A percentile compares a stretch with the other conserved stretches of the same genome.
These are phyloP conservation scores for Centropristis striata DNA, from an alignment of 2,113 vertebrate genomes.

Conservation along the genomic window DNA sequence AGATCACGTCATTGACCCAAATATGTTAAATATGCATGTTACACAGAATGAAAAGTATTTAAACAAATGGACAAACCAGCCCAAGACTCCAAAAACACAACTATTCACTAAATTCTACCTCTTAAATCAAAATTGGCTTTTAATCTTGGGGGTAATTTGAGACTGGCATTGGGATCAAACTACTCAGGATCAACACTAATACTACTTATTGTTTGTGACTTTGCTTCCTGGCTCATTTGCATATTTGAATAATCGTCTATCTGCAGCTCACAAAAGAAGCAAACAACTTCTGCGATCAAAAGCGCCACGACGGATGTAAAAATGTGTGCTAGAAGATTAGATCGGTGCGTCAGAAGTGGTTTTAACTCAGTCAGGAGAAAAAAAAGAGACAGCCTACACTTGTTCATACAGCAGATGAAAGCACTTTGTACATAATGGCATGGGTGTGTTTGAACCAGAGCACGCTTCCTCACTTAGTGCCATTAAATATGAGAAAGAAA, in stretches of 20 bases:
- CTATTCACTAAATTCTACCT: no score
- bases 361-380: background rate
- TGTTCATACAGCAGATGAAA: constrained; percentile 52
- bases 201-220: background rate
- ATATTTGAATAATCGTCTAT: background rate
- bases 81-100: no score
- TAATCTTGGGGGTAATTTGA: no score
- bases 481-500: constrained; percentile 67
- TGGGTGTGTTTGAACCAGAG: constrained; percentile 46
- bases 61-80: no score
- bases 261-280: background rate
- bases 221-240: background rate
- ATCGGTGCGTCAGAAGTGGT: constrained; percentile 8
- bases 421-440: constrained; percentile 39
- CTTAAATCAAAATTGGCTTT: no score
- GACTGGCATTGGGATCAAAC: no score
- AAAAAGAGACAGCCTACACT: constrained; percentile 23
- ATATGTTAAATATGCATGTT: no score
- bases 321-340: constrained; percentile 13
- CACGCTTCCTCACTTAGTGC: constrained; percentile 42
- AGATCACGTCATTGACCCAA: no score
- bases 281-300: background rate
- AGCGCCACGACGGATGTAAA: constrained; percentile 1
- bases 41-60: no score
- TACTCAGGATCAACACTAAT: background rate